These are phyloP conservation scores for Drosophila bipectinata DNA, from an alignment of 1,140 invertebrate species.

Conservation along the genomic window DNA sequence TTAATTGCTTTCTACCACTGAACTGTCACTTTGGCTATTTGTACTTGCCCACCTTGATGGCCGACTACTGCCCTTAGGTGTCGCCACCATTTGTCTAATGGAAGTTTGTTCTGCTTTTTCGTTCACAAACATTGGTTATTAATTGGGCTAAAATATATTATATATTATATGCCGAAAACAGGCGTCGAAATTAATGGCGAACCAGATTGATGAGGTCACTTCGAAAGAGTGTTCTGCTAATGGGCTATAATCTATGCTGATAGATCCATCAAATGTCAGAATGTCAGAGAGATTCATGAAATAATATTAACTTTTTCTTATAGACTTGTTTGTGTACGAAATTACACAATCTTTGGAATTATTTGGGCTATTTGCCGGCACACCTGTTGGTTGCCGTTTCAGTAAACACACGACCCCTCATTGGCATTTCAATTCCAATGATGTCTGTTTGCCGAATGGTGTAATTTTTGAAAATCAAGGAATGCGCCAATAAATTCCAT, in stretches of 20 bases:
- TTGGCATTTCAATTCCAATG: conserved; percentile 41
- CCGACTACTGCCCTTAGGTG: conserved; percentile 54
- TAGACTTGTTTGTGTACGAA: background rate
- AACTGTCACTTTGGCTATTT: conserved; percentile 39
- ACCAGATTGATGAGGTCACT: conserved; percentile 29
- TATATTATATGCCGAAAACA: conserved; percentile 14
- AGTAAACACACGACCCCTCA: conserved; percentile 27
- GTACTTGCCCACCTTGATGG: conserved; percentile 46
- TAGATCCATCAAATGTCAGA: conserved; percentile 22
- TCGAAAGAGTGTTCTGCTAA: conserved; percentile 7
- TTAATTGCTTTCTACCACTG: conserved; percentile 30
- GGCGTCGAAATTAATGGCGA: conserved; percentile 14
- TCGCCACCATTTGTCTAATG: conserved; percentile 38
- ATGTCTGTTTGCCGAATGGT: conserved; percentile 46
- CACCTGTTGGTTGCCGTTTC: conserved; percentile 38
- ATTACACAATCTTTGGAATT: conserved; percentile 7
- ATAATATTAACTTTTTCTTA: background rate
- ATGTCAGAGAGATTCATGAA: background rate
- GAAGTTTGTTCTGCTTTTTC: conserved; percentile 12
- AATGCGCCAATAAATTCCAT: conserved; percentile 40
- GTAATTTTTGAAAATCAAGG: conserved; percentile 28
- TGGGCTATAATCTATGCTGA: conserved; percentile 2
- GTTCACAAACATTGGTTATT: conserved; percentile 28
- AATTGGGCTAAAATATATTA: conserved; percentile 20
- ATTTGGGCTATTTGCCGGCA: conserved; percentile 19